Conservation (phyloP, 2,797 vertebrate genomes). For the Neomorphus geoffroyi region DNA sequence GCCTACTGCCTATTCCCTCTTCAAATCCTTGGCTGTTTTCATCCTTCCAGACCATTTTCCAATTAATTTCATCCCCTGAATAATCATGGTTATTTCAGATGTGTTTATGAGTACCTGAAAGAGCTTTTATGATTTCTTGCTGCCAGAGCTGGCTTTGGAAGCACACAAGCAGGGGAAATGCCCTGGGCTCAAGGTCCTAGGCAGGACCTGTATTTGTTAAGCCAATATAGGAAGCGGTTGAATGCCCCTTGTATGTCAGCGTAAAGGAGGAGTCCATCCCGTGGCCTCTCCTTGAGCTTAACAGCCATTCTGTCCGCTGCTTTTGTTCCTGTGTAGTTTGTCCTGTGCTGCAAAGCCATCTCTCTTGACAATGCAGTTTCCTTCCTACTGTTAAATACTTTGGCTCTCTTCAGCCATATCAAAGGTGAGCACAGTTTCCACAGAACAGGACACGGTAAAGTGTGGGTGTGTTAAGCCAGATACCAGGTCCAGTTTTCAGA, state of each 20-base stretch:
- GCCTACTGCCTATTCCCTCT: neutral
- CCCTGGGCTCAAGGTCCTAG: neutral
- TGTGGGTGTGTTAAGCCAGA: neutral
- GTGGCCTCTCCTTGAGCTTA: neutral
- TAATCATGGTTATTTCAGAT: neutral
- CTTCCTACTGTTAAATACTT: neutral
- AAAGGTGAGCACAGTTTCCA: neutral
- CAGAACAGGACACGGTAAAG: neutral
- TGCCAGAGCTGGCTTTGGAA: neutral
- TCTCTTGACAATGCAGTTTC: neutral
- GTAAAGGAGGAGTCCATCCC: neutral
- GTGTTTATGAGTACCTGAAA: neutral
- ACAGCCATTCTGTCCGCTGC: accelerated
- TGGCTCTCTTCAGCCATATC: neutral
- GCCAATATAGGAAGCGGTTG: neutral
- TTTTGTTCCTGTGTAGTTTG: neutral
- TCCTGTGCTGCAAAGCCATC: neutral
- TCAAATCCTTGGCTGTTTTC: neutral
- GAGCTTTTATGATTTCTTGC: neutral
- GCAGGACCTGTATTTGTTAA: neutral
- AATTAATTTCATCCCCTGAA: neutral
- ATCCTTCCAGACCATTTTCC: neutral
- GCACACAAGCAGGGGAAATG: neutral
- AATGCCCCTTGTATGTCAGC: neutral
- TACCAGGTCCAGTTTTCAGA: neutral